Conservation (phyloP, 1,140 invertebrate genomes). For the Panagrolaimus sp. region DNA sequence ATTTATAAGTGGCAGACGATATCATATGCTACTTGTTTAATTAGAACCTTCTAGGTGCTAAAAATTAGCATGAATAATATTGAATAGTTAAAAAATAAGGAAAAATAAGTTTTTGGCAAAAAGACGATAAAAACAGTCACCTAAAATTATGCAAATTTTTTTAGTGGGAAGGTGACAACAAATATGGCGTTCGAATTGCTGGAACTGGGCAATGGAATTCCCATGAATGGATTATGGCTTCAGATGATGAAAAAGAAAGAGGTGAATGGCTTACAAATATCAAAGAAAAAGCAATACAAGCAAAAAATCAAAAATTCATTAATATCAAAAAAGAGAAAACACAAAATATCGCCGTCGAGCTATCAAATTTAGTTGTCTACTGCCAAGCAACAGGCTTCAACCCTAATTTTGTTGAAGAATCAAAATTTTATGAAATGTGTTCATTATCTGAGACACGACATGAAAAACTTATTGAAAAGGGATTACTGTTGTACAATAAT, state of each 20-base stretch:
- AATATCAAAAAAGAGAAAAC: constrained; percentile 52
- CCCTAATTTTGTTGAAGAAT: constrained; percentile 44
- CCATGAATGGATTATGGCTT: constrained; percentile 46
- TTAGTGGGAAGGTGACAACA: constrained; percentile 13
- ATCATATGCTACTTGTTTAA: too few relatives aligned
- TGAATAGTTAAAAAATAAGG: too few relatives aligned
- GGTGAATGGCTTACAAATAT: constrained; percentile 47
- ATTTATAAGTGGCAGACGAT: too few relatives aligned
- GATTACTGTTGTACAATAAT: constrained; percentile 39
- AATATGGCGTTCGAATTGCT: constrained; percentile 34
- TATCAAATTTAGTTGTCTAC: constrained; percentile 54
- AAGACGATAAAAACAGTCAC: too few relatives aligned
- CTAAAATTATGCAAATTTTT: not conserved
- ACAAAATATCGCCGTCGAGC: constrained; percentile 48
- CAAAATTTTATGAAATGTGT: constrained; percentile 55
- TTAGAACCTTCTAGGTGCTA: too few relatives aligned
- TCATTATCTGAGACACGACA: constrained; percentile 56
- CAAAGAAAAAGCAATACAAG: constrained; percentile 27
- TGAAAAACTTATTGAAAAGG: constrained; percentile 54
- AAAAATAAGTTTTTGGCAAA: too few relatives aligned
- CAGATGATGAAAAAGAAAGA: constrained; percentile 43
- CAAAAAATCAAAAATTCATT: constrained; percentile 45
- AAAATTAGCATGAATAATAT: too few relatives aligned
- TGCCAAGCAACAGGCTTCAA: constrained; percentile 57
- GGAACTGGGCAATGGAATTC: constrained; percentile 45